Percentiles rank a stretch among this genome's conserved stretches.
Evolutionary conservation across 2,113 vertebrate genomes (phyloP).

Genomic region (Anthoscopus minutus): DNA sequence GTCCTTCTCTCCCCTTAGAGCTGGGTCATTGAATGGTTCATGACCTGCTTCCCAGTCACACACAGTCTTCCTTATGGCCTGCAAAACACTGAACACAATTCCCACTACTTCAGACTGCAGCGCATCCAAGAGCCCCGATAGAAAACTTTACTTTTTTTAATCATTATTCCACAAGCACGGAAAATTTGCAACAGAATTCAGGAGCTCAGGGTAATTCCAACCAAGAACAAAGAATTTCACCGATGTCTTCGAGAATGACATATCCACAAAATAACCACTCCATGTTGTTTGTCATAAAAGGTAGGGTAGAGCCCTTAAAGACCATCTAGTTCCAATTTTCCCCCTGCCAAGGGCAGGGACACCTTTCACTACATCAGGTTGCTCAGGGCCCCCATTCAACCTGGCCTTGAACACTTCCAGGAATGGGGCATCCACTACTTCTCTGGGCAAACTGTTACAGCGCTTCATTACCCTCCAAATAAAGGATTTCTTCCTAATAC

Average conservation of each 20-base stretch:
- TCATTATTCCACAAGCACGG: not conserved
- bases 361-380: not conserved
- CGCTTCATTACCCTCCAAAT: not conserved
- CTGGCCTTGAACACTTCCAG: not conserved
- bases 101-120: not conserved
- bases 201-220: not conserved
- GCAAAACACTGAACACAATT: constrained; percentile 75
- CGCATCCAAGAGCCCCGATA: accelerated
- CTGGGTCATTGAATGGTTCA: constrained; percentile 84
- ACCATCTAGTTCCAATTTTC: not conserved
- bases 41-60: constrained; percentile 86
- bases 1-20: constrained; percentile 84
- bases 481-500: not conserved
- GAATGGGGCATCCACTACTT: not conserved
- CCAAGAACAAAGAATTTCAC: accelerated
- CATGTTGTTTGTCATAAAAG: not conserved
- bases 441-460: not conserved
- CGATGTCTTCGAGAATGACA: not conserved
- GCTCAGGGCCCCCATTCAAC: not conserved
- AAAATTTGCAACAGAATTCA: not conserved
- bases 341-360: not conserved
- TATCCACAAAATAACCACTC: not conserved
- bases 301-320: not conserved
- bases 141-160: not conserved
- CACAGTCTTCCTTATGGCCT: constrained; percentile 87